A percentile compares a stretch with the other conserved stretches of the same genome.
These are phyloP conservation scores for Glyphotaelius pellucidus DNA, from an alignment of 2,888 invertebrate genomes.

Conservation along the genomic window DNA sequence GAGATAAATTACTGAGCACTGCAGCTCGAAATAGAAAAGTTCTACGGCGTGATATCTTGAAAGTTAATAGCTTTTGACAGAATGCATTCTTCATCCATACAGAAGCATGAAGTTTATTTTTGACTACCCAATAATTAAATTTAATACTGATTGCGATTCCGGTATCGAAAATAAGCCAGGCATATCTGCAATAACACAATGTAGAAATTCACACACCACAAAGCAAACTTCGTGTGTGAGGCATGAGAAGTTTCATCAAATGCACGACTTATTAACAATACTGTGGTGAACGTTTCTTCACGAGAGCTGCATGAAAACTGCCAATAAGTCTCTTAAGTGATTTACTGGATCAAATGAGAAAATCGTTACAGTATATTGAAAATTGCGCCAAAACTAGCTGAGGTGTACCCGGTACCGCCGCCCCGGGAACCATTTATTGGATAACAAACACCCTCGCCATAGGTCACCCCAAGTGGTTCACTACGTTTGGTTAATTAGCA, in stretches of 20 bases:
- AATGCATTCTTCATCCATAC: neutral
- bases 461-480: too few species aligned
- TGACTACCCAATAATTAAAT: neutral
- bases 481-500: too few species aligned
- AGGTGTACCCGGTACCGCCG: too few species aligned
- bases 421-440: too few species aligned
- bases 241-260: neutral
- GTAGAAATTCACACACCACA: neutral
- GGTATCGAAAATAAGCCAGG: neutral
- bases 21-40: too few species aligned
- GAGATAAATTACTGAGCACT: too few species aligned
- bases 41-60: neutral
- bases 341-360: neutral
- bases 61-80: neutral
- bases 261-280: neutral
- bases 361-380: neutral
- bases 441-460: too few species aligned
- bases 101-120: neutral
- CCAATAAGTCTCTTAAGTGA: neutral
- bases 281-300: neutral
- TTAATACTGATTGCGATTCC: neutral
- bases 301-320: neutral
- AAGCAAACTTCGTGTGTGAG: neutral
- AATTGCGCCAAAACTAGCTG: neutral
- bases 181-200: neutral